Conservation (phyloP, 2,888 invertebrate species). For the Drosophila kokeensis region DNA sequence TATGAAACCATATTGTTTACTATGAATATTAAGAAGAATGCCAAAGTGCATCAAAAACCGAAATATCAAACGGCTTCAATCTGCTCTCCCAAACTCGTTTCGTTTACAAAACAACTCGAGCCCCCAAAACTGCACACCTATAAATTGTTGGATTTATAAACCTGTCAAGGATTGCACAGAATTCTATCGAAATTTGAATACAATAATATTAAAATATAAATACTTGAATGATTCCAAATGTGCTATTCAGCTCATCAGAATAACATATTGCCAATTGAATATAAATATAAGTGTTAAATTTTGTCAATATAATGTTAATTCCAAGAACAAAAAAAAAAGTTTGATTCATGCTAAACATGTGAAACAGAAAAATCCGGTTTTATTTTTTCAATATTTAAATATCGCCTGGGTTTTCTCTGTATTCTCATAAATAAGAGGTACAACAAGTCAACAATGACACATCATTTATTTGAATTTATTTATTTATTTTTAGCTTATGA, state of each 20-base stretch:
- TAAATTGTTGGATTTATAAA: background rate
- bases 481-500: background rate
- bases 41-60: slow-evolving; percentile 36
- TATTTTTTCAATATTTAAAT: background rate
- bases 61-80: slow-evolving; percentile 34
- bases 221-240: background rate
- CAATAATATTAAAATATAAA: background rate
- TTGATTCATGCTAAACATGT: background rate
- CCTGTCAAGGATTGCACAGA: background rate
- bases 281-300: background rate
- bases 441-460: background rate
- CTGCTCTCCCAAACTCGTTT: slow-evolving; percentile 33
- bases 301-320: background rate
- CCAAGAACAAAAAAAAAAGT: background rate
- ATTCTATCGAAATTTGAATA: background rate
- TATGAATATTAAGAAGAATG: slow-evolving; percentile 19
- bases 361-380: background rate
- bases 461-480: background rate
- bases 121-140: background rate
- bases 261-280: background rate
- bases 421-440: background rate
- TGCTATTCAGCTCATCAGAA: background rate
- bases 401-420: background rate
- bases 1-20: slow-evolving; percentile 17
- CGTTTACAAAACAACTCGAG: slow-evolving; percentile 22